Percentiles rank a stretch among this genome's conserved stretches.
These are phyloP conservation scores for Allygus modestus DNA, from an alignment of 2,888 invertebrate genomes.

Conservation along the genomic window DNA sequence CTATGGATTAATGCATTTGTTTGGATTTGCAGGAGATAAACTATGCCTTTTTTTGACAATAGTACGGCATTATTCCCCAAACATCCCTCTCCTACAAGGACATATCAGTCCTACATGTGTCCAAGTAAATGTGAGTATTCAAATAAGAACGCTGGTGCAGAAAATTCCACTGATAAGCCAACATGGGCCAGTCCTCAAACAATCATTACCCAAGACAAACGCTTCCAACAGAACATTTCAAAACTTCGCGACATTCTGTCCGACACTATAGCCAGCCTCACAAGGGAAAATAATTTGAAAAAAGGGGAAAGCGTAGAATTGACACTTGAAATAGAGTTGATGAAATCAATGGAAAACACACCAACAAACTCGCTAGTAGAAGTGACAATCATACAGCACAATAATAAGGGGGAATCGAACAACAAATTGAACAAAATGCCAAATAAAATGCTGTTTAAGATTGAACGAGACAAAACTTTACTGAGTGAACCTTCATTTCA, in stretches of 20 bases:
- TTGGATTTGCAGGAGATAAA: neutral
- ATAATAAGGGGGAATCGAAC: neutral
- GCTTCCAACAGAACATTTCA: slow-evolving; percentile 7
- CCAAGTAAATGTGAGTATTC: slow-evolving; percentile 10
- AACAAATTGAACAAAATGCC: neutral
- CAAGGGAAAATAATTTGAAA: slow-evolving; percentile 37
- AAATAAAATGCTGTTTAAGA: slow-evolving; percentile 27
- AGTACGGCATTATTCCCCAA: neutral
- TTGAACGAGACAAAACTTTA: neutral
- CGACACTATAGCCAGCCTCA: slow-evolving; percentile 52
- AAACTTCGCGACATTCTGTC: slow-evolving; percentile 48
- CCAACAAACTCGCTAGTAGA: slow-evolving; percentile 54
- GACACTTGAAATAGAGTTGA: slow-evolving; percentile 58
- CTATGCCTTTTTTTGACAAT: slow-evolving; percentile 16
- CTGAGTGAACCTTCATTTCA: neutral
- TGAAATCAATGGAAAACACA: slow-evolving; percentile 33
- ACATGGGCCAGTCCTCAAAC: neutral
- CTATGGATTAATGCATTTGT: no score
- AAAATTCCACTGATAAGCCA: neutral
- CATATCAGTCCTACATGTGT: slow-evolving; percentile 37
- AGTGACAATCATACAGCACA: slow-evolving; percentile 58
- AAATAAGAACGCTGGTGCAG: neutral
- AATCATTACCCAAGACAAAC: neutral
- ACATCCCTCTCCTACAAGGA: neutral
- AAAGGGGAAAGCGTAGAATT: slow-evolving; percentile 59